A percentile compares a stretch with the other conserved stretches of the same genome.
Conservation (phyloP, 2,888 invertebrate species). For the Cyclophora albipunctata region DNA sequence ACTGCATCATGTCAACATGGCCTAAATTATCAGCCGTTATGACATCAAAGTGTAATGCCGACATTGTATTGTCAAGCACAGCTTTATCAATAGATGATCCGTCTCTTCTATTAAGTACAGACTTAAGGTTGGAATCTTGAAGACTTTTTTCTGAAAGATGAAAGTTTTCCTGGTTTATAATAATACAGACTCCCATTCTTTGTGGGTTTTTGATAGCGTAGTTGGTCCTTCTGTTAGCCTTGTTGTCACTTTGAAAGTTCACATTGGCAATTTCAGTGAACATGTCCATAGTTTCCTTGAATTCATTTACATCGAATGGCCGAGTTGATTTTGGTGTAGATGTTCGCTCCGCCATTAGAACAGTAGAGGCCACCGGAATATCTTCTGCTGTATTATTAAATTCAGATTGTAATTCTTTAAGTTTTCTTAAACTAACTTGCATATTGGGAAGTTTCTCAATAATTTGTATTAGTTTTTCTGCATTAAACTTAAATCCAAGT, state of each 20-base stretch:
- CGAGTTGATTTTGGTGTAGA: neutral
- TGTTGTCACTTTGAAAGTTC: constrained; percentile 2
- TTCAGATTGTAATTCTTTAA: constrained; percentile 37
- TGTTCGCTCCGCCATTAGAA: constrained; percentile 9
- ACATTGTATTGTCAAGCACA: constrained; percentile 46
- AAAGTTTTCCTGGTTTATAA: constrained; percentile 63
- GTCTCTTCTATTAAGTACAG: constrained; percentile 32
- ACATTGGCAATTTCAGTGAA: constrained; percentile 8
- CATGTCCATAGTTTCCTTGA: neutral
- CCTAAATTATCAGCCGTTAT: constrained; percentile 41
- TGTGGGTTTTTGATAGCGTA: constrained; percentile 51
- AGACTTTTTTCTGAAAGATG: constrained; percentile 52
- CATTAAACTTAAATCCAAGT: constrained; percentile 23
- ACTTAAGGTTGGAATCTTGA: constrained; percentile 23
- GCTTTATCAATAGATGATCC: constrained; percentile 51
- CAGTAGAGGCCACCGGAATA: constrained; percentile 15
- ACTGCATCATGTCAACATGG: constrained; percentile 41
- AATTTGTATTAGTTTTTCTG: constrained; percentile 43
- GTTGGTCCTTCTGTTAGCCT: constrained; percentile 33
- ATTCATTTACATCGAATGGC: neutral
- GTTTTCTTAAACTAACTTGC: constrained; percentile 31
- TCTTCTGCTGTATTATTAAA: constrained; percentile 22
- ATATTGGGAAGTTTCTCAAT: constrained; percentile 43
- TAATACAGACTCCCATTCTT: constrained; percentile 54
- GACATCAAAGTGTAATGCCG: constrained; percentile 49